phyloP scores from a whole-genome alignment of 2,797 vertebrate genomes.

The Chiloscyllium punctatum region DNA sequence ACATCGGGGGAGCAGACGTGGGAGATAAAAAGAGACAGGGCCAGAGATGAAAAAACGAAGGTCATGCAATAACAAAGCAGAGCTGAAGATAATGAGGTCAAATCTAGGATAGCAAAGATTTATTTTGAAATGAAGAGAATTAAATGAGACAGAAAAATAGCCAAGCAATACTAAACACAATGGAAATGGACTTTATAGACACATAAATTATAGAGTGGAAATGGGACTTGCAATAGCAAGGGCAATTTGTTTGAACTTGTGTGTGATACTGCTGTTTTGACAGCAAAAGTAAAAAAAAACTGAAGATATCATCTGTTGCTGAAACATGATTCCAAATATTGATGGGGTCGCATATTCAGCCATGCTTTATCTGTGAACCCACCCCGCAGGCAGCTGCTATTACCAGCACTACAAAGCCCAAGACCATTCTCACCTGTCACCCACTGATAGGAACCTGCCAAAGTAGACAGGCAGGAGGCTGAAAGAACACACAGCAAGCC shows the following conservation, averaged over 20 bases:
- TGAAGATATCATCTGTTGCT: background rate
- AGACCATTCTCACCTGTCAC: background rate
- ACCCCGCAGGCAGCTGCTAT: background rate
- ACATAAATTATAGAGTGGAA: slow-evolving; percentile 6
- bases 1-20: background rate
- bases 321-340: background rate
- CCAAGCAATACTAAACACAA: background rate
- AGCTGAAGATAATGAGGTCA: background rate
- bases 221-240: background rate
- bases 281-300: background rate
- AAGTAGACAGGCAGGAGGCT: background rate
- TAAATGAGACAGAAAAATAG: slow-evolving; percentile 27
- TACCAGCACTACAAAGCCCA: background rate
- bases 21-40: background rate
- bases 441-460: too few relatives aligned
- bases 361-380: background rate
- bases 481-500: too few relatives aligned
- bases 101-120: background rate
- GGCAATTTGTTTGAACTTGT: background rate
- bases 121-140: background rate
- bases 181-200: background rate
- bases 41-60: background rate
- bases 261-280: background rate
- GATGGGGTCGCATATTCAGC: background rate
- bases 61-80: background rate